Evolutionary conservation across 2,797 vertebrate species (phyloP).

Genomic region (Crypturellus tataupa): DNA sequence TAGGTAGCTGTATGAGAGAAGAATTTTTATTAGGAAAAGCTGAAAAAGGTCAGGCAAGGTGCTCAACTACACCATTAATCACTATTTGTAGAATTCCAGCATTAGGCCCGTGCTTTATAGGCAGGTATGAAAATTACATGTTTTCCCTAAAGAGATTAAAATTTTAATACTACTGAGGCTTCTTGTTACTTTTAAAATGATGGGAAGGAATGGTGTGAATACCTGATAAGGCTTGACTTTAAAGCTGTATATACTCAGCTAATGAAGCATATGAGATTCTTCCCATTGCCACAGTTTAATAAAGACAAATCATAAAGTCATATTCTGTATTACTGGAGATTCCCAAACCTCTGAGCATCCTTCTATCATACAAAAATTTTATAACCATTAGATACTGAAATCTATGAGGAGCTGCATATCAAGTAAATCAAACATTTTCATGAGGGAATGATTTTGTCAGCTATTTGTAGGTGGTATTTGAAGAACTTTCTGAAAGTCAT

Average conservation of each 20-base stretch:
- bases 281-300: constrained; percentile 28
- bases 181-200: constrained; percentile 4
- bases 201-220: background rate
- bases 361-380: background rate
- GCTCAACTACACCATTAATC: background rate
- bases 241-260: background rate
- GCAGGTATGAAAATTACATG: background rate
- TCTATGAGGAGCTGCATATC: background rate
- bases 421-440: background rate
- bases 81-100: background rate
- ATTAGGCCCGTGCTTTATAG: background rate
- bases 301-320: background rate
- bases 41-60: background rate
- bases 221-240: background rate
- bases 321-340: background rate
- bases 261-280: background rate
- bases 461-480: background rate
- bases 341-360: background rate
- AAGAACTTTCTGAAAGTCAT: constrained; percentile 46
- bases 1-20: constrained; percentile 79
- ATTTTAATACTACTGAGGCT: background rate
- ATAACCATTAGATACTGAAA: background rate
- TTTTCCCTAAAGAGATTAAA: background rate
- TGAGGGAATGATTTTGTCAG: constrained; percentile 15
- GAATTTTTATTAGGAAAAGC: background rate